Conservation (phyloP, 2,888 invertebrate species). For the Drosophila aldrichi region DNA sequence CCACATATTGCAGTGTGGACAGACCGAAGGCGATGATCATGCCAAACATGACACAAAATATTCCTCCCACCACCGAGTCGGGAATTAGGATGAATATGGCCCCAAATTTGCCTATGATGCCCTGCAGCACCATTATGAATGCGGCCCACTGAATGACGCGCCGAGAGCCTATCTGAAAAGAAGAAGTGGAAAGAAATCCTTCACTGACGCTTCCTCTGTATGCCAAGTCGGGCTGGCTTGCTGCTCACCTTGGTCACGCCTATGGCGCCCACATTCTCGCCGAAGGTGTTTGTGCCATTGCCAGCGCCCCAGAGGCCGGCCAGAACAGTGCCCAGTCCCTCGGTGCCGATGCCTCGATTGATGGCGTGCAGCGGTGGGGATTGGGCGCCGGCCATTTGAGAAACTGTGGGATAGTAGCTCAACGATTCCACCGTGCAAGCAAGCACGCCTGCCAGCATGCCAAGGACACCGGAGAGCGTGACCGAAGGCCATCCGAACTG, state of each 20-base stretch:
- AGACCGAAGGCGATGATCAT: conserved; percentile 93
- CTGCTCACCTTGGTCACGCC: conserved; percentile 92
- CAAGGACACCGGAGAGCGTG: conserved; percentile 89
- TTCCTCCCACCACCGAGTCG: conserved; percentile 92
- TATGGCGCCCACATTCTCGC: conserved; percentile 95
- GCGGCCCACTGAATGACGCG: conserved; percentile 92
- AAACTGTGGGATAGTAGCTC: conserved; percentile 96
- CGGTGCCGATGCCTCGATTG: conserved; percentile 93
- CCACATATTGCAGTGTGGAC: conserved; percentile 92
- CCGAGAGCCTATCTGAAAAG: conserved; percentile 90
- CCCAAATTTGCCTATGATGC: conserved; percentile 91
- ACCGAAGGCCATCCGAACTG: conserved; percentile 92
- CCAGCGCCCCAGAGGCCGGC: conserved; percentile 94
- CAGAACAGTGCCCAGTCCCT: conserved; percentile 93
- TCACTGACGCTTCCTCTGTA: not conserved
- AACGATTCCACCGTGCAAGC: conserved; percentile 93
- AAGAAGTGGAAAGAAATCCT: accelerated
- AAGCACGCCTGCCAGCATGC: conserved; percentile 91
- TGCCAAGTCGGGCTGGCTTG: not conserved
- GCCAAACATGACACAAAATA: conserved; percentile 93
- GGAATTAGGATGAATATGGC: conserved; percentile 93
- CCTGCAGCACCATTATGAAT: conserved; percentile 90
- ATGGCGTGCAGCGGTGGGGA: conserved; percentile 94
- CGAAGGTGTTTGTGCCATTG: conserved; percentile 95
- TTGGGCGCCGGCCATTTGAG: conserved; percentile 92